These are phyloP conservation scores for Bembecia ichneumoniformis DNA, from an alignment of 2,888 invertebrate species.

Conservation along the genomic window DNA sequence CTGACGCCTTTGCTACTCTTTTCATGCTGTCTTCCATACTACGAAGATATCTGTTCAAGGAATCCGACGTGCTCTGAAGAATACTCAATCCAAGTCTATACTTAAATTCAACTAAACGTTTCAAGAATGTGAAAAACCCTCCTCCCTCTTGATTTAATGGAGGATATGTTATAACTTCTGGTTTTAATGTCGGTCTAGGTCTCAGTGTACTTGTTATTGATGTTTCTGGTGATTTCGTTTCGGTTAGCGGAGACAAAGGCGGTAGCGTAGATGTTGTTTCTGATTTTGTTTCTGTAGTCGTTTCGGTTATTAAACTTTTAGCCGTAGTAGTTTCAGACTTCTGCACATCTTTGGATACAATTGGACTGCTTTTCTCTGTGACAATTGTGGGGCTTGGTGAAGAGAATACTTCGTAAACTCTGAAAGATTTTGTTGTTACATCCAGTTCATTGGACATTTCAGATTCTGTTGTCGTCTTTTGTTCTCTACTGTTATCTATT, in stretches of 20 bases:
- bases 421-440: slow-evolving; percentile 46
- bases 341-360: slow-evolving; percentile 15
- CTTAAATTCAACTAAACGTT: slow-evolving; percentile 78
- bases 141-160: slow-evolving; percentile 44
- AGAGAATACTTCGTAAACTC: slow-evolving; percentile 51
- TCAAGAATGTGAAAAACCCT: slow-evolving; percentile 73
- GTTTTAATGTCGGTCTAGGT: slow-evolving; percentile 29
- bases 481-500: slow-evolving; percentile 28
- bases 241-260: slow-evolving; percentile 27
- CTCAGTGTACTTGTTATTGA: slow-evolving; percentile 17
- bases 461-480: slow-evolving; percentile 29
- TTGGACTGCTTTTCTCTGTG: slow-evolving; percentile 21
- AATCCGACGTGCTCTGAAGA: slow-evolving; percentile 77
- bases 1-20: slow-evolving; percentile 39
- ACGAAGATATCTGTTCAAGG: slow-evolving; percentile 76
- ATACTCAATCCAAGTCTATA: slow-evolving; percentile 77
- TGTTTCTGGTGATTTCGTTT: slow-evolving; percentile 20
- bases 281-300: slow-evolving; percentile 46
- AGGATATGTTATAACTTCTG: slow-evolving; percentile 55
- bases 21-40: slow-evolving; percentile 62
- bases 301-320: slow-evolving; percentile 43
- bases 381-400: slow-evolving; percentile 27
- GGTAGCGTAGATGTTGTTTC: slow-evolving; percentile 51
- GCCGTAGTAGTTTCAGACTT: slow-evolving; percentile 33
- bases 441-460: slow-evolving; percentile 38